These are phyloP conservation scores for Protula sp. DNA, from an alignment of 2,888 invertebrate genomes.

Conservation along the genomic window DNA sequence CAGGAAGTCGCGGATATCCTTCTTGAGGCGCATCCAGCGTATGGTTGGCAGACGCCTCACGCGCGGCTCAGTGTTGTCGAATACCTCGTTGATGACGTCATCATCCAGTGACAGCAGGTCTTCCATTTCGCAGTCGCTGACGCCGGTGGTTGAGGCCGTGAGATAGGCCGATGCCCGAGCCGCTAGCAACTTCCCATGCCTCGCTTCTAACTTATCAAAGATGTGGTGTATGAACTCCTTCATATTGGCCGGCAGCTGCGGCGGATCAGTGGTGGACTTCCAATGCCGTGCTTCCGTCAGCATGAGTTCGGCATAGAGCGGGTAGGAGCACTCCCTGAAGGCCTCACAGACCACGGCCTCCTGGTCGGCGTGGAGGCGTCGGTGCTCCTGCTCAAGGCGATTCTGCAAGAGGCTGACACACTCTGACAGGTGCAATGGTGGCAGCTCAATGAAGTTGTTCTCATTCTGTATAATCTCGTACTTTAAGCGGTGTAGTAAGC, in stretches of 20 bases:
- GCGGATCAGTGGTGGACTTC: constrained; percentile 19
- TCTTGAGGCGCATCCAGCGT: constrained; percentile 42
- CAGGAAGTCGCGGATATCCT: constrained; percentile 37
- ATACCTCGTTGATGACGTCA: constrained; percentile 36
- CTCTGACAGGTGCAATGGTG: constrained; percentile 6
- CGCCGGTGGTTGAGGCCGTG: constrained; percentile 42
- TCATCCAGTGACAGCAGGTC: constrained; percentile 51
- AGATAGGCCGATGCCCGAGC: constrained; percentile 37
- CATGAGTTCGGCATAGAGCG: constrained; percentile 37
- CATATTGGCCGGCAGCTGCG: constrained; percentile 26
- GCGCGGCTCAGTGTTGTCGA: background rate
- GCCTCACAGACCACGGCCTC: constrained; percentile 25
- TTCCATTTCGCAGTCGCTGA: constrained; percentile 51
- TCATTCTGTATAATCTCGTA: constrained; percentile 21
- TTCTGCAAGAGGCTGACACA: constrained; percentile 12
- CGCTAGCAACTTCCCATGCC: constrained; percentile 35
- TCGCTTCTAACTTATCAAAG: constrained; percentile 35
- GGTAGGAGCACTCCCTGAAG: constrained; percentile 32
- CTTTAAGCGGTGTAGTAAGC: constrained; percentile 28
- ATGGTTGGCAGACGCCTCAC: constrained; percentile 27
- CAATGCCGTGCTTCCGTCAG: constrained; percentile 30
- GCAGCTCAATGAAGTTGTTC: constrained; percentile 20
- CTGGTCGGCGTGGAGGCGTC: constrained; percentile 33
- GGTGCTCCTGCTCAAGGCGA: constrained; percentile 24
- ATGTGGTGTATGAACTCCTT: constrained; percentile 29